Conservation (phyloP, 2,797 vertebrate genomes). For the Notamacropus eugenii region DNA sequence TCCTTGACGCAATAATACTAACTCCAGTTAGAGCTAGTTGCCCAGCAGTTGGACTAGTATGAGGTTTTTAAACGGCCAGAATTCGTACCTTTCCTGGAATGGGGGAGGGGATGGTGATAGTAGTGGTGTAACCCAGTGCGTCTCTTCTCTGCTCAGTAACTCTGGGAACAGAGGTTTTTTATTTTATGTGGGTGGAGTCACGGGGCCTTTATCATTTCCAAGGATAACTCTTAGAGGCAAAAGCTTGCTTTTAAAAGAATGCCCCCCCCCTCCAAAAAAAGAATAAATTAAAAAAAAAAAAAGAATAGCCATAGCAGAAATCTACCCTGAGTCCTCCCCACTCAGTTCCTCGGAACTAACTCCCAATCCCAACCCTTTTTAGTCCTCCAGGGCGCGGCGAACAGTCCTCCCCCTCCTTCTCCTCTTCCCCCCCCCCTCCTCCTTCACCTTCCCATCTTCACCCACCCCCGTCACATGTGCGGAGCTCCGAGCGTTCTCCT, state of each 20-base stretch:
- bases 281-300: too few relatives aligned
- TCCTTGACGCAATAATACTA: not conserved
- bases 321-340: not conserved
- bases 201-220: not conserved
- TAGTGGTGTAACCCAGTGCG: not conserved
- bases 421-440: fast-evolving
- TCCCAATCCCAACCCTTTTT: not conserved
- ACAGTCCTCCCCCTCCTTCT: fast-evolving
- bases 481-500: not conserved
- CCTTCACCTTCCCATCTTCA: not conserved
- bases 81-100: not conserved
- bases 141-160: not conserved
- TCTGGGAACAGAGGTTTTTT: not conserved
- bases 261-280: too few relatives aligned
- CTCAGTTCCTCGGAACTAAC: not conserved
- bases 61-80: not conserved
- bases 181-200: not conserved
- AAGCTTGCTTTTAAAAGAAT: not conserved
- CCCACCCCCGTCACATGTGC: constrained; percentile 62
- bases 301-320: not conserved
- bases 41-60: not conserved
- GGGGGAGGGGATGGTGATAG: not conserved
- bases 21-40: not conserved
- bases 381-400: not conserved
- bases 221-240: not conserved